These are phyloP conservation scores for Dendrolimus kikuchii DNA, from an alignment of 1,140 invertebrate genomes.

Conservation along the genomic window DNA sequence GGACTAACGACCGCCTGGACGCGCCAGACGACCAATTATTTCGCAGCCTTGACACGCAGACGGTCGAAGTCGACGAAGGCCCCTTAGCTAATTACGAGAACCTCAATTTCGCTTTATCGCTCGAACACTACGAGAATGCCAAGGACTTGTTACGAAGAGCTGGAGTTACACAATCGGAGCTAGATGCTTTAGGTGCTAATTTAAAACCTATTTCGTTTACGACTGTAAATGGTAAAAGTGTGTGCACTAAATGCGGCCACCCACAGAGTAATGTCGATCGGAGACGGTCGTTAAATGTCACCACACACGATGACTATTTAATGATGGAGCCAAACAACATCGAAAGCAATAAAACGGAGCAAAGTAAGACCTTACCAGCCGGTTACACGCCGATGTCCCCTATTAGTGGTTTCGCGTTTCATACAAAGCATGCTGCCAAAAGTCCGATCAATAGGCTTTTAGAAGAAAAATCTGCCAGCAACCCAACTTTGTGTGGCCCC, in stretches of 20 bases:
- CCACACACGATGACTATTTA: constrained; percentile 74
- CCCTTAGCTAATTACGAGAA: constrained; percentile 79
- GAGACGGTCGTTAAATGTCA: not conserved
- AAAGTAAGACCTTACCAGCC: constrained; percentile 34
- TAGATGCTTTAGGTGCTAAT: constrained; percentile 64
- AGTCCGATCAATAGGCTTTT: constrained; percentile 39
- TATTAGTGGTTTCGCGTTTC: constrained; percentile 60
- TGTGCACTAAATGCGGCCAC: constrained; percentile 79
- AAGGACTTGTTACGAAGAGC: constrained; percentile 77
- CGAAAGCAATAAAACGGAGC: constrained; percentile 32
- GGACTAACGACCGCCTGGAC: constrained; percentile 12
- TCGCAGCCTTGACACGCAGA: constrained; percentile 13
- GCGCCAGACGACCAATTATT: constrained; percentile 6
- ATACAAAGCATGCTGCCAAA: constrained; percentile 38
- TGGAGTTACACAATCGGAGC: constrained; percentile 68
- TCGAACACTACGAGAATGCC: constrained; percentile 84
- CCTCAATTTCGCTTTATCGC: constrained; percentile 81
- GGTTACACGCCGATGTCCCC: constrained; percentile 82
- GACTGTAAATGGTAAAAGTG: constrained; percentile 30
- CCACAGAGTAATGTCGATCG: constrained; percentile 46
- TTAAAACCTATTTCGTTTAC: constrained; percentile 40
- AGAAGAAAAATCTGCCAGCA: constrained; percentile 77
- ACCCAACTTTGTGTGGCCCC: constrained; percentile 74
- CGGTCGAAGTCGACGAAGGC: constrained; percentile 39
- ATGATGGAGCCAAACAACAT: constrained; percentile 77